A percentile compares a stretch with the other conserved stretches of the same genome.
Evolutionary conservation across 2,113 vertebrate genomes (phyloP).

Genomic region (Ictidomys tridecemlineatus): DNA sequence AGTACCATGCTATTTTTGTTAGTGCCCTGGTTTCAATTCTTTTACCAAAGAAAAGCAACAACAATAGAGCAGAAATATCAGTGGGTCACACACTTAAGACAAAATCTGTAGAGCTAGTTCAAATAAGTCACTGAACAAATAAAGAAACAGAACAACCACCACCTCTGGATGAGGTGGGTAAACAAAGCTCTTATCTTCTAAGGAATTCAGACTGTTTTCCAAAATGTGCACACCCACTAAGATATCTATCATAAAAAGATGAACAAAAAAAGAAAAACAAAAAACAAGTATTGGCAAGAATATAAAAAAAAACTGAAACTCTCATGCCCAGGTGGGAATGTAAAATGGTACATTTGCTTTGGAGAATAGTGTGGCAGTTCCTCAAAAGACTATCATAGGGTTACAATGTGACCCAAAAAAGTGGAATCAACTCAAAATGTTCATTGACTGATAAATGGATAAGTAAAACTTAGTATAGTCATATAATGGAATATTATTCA

Average conservation of each 20-base stretch:
- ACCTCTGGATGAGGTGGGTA: background rate
- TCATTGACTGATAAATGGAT: conserved; percentile 3
- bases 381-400: conserved; percentile 39
- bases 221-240: conserved; percentile 24
- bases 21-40: background rate
- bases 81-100: background rate
- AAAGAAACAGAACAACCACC: background rate
- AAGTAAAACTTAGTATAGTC: background rate
- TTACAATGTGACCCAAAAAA: background rate
- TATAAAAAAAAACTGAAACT: background rate
- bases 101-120: background rate
- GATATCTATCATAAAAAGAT: conserved; percentile 10
- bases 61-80: background rate
- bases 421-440: background rate
- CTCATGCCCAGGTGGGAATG: background rate
- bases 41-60: background rate
- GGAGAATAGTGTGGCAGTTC: background rate
- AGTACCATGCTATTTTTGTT: too few relatives aligned
- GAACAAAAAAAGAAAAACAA: background rate
- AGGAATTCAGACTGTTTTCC: conserved; percentile 23
- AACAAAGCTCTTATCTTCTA: conserved; percentile 33
- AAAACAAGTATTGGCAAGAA: conserved; percentile 9
- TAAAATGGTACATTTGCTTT: background rate
- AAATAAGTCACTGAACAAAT: background rate
- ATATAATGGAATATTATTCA: conserved; percentile 5